Evolutionary conservation across 1,140 invertebrate species (phyloP), one percentile per base, ranked within the genome.

Genomic region (Caenorhabditis brenneri): DNA sequence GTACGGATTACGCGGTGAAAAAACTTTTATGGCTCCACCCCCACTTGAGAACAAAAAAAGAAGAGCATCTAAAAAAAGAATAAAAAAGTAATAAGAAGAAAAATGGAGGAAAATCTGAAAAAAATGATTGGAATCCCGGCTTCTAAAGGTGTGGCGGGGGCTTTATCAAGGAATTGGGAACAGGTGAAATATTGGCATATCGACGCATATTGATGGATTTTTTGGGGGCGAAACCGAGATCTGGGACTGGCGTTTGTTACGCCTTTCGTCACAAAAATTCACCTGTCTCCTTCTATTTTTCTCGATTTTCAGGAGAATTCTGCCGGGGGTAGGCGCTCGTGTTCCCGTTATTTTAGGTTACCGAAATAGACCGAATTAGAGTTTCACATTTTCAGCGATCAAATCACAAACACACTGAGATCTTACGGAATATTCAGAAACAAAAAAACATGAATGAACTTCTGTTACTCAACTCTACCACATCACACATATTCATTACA

Each of bases 171-270:
- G 65, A 33, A 22, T 33, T 65, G 10, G 31, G 19, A 46, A 74
- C 65, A 74, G 65, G 65, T 74, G 65, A 74, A 46, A 24, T 36
- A 10, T 10, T 2, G 65, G 19, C 5, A 42, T 42, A 42, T n/a
- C 33, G 36, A 74, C 65, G 65, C 65, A 65, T 58, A 58, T 58
- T 19, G 58, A 65, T 33, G 58, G 58, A 65, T 65, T 36, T 36
- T 51, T 36, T 19, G 58, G 58, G 58, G 58, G 58, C 58, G 58
- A 65, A 65, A 31, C 53, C 7, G 29, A 46, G 65, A 39, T 16
- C 33, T 65, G 31, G 22, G 31, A 19, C 29, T 29, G 22, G 5
- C 22, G 16, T 19, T 42, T 74, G 65, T 42, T 24, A 24, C 36
- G 33, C 65, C 12, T 74, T 36, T 42, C 65, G 36, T 39, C 22